Conservation (phyloP, 2,888 invertebrate genomes). For the Scelioninae gen. 2 region DNA sequence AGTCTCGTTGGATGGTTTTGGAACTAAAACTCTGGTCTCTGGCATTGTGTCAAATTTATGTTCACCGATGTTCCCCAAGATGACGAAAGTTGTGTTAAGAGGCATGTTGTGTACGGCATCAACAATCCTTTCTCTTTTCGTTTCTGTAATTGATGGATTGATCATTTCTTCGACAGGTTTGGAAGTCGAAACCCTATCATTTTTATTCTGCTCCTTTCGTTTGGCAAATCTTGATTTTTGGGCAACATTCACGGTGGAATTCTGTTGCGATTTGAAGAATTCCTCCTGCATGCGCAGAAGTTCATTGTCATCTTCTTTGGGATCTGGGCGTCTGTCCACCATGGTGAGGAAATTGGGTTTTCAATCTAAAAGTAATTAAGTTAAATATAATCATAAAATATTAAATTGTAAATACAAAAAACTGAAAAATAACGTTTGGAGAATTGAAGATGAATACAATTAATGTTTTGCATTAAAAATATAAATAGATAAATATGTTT, state of each 20-base stretch:
- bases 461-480: too few relatives aligned
- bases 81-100: constrained; percentile 58
- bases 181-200: constrained; percentile 64
- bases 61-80: constrained; percentile 73
- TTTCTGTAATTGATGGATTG: constrained; percentile 56
- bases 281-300: constrained; percentile 85
- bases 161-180: constrained; percentile 61
- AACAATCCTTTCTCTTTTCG: too few relatives aligned
- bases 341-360: constrained; percentile 8
- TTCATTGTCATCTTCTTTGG: constrained; percentile 84
- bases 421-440: too few relatives aligned
- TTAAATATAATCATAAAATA: too few relatives aligned
- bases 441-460: too few relatives aligned
- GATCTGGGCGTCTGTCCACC: constrained; percentile 79
- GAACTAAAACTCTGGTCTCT: constrained; percentile 14
- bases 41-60: constrained; percentile 61
- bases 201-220: constrained; percentile 58
- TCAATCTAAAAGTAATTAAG: constrained; percentile 10
- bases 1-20: constrained; percentile 33
- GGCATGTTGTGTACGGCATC: constrained; percentile 64
- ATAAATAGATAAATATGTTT: too few relatives aligned
- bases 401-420: too few relatives aligned
- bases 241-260: constrained; percentile 81
- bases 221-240: constrained; percentile 67
- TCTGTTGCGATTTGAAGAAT: constrained; percentile 79